A percentile compares a stretch with the other conserved stretches of the same genome.
Evolutionary conservation across 2,797 vertebrate species (phyloP).

Genomic region (Eidolon dupreanum): DNA sequence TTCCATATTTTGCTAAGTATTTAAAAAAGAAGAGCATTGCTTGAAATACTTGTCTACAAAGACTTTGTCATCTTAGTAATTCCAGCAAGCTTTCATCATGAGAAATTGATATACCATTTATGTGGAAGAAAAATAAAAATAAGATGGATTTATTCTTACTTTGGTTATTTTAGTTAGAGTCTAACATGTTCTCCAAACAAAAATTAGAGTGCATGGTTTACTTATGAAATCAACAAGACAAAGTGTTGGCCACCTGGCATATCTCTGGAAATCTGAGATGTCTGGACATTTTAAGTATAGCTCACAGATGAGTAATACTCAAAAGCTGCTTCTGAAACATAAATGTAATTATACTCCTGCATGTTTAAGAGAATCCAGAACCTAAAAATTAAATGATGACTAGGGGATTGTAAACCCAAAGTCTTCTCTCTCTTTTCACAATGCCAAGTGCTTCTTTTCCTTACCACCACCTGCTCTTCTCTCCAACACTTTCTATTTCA

Average conservation of each 20-base stretch:
- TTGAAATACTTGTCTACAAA: not conserved
- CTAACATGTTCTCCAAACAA: constrained; percentile 33
- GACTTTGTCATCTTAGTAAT: not conserved
- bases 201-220: not conserved
- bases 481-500: not conserved
- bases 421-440: not conserved
- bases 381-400: not conserved
- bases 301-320: constrained; percentile 22
- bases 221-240: not conserved
- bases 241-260: not conserved
- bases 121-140: constrained; percentile 28
- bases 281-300: constrained; percentile 20
- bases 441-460: not conserved
- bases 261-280: not conserved
- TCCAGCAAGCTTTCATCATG: not conserved
- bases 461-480: not conserved
- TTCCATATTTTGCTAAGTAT: not conserved
- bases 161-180: not conserved
- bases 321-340: constrained; percentile 20
- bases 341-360: constrained; percentile 47
- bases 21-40: not conserved
- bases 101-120: not conserved
- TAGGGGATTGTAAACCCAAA: not conserved
- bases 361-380: not conserved
- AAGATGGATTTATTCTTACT: not conserved